Evolutionary conservation across 2,797 vertebrate species (phyloP).

Genomic region (Paedocypris micromegethes): DNA sequence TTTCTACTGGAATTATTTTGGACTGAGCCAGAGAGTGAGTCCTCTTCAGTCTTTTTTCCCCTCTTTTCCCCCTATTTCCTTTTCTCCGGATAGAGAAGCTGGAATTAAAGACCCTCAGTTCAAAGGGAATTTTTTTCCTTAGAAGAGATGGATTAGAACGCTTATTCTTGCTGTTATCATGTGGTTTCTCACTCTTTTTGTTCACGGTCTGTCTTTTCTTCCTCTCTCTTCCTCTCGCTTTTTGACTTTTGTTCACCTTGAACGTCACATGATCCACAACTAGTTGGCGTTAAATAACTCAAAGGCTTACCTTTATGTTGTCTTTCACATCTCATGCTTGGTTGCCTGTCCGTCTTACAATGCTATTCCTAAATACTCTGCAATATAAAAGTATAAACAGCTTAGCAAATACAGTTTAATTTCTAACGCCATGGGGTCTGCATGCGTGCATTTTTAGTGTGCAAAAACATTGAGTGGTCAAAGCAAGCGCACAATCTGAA

Average conservation of each 20-base stretch:
- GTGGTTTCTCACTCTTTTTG: constrained; percentile 19
- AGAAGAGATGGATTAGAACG: constrained; percentile 35
- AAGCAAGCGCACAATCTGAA: constrained; percentile 3
- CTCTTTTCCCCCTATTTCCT: not conserved
- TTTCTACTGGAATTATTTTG: constrained; percentile 30
- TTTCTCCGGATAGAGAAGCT: constrained; percentile 23
- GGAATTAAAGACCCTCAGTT: constrained; percentile 26
- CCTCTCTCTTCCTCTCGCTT: constrained; percentile 22
- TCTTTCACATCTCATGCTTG: constrained; percentile 24
- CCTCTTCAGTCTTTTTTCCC: constrained; percentile 11
- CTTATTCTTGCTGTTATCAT: constrained; percentile 27
- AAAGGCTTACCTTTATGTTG: not conserved
- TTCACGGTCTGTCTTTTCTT: constrained; percentile 19
- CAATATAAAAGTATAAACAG: constrained; percentile 2
- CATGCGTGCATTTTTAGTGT: constrained; percentile 10
- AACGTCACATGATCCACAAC: constrained; percentile 24
- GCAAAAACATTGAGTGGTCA: constrained; percentile 20
- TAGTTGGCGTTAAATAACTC: constrained; percentile 17
- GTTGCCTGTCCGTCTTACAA: constrained; percentile 23
- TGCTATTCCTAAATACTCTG: constrained; percentile 24
- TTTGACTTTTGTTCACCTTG: constrained; percentile 30
- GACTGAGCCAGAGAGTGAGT: constrained; percentile 14
- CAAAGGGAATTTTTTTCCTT: constrained; percentile 26
- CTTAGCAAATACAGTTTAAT: constrained; percentile 15
- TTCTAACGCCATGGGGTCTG: constrained; percentile 13